Base-by-base conservation (phyloP, 1,140 invertebrate species). In the Portunus trituberculatus region DNA sequence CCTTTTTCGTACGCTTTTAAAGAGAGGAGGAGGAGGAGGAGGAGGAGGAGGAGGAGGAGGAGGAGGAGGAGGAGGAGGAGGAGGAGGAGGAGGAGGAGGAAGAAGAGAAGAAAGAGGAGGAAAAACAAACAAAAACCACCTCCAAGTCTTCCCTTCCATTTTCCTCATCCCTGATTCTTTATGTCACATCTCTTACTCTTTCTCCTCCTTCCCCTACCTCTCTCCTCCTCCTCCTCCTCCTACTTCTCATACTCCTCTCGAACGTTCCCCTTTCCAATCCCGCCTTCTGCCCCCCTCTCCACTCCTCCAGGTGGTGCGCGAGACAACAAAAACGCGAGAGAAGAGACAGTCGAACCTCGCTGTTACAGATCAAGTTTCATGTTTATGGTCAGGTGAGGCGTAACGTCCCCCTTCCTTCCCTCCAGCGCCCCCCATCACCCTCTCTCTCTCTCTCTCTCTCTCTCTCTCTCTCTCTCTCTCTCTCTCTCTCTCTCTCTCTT, bases 351-450 rank as follows among this genome's bases (percentile, higher is more conserved):
- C n/a, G 20, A 39, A 67, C 67, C 45, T 4, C 29, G 91, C 83
- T 92, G 91, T 92, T 92, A 83, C 91, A 83, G 91, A 82, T 92
- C 91, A 83, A n/a, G 91, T 92, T 92, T 92, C 91, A 92, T 92
- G 91, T 92, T 92, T 92, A 82, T 92, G 91, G 52, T 12, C 32
- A 39, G 91, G 59, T 92, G 91, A 92, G 76, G 91, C 91, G 91
- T 92, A 76, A 92, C 91, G 28, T 20, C 90, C 31, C 45, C 86
- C 29, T 28, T 20, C 2, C 86, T 8, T 1, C 67, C 67, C 16
- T n/a, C 67, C 52, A 12, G 52, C 2, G 12, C 67, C 20, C 20
- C 67, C 16, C 67, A 0, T n/a, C 16, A 20, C 25, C 20, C 67
- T 2, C 67, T 25, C 67, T 7, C n/a, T 76, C 67, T 16, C 52